Evolutionary conservation across 2,113 vertebrate species (phyloP).

Genomic region (Poeciliopsis retropinna): DNA sequence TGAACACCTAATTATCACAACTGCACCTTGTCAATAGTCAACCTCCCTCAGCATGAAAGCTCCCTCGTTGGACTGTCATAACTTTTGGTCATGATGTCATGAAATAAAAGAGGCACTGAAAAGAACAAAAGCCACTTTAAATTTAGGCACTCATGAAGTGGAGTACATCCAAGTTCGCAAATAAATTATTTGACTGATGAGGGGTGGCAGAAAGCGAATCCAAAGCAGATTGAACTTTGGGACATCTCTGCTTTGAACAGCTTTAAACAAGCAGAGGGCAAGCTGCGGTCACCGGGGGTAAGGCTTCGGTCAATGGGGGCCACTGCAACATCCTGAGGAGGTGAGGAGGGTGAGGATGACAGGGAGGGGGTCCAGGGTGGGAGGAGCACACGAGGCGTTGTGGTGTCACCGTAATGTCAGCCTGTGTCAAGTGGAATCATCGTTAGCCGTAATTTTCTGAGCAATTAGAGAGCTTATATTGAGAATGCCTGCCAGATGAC

Average conservation of each 20-base stretch:
- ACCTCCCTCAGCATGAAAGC: neutral
- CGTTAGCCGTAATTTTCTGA: conserved; percentile 84
- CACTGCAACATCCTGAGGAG: conserved; percentile 63
- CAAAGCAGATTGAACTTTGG: conserved; percentile 79
- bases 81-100: neutral
- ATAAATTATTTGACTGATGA: conserved; percentile 72
- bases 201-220: conserved; percentile 74
- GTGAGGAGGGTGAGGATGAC: conserved; percentile 18
- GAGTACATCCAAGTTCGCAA: conserved; percentile 56
- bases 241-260: conserved; percentile 77
- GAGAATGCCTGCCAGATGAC: conserved; percentile 75
- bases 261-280: conserved; percentile 78
- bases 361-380: neutral
- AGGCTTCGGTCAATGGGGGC: conserved; percentile 71
- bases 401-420: conserved; percentile 79
- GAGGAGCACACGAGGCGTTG: conserved; percentile 50
- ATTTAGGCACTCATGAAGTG: neutral
- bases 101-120: neutral
- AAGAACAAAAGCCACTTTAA: neutral
- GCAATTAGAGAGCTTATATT: conserved; percentile 85
- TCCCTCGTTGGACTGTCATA: neutral
- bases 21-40: neutral
- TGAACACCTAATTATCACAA: neutral
- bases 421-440: conserved; percentile 79
- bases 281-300: conserved; percentile 79